Percentiles rank a stretch among this genome's conserved stretches.
Evolutionary conservation across 2,797 vertebrate species (phyloP).

Genomic region (Zalophus californianus): DNA sequence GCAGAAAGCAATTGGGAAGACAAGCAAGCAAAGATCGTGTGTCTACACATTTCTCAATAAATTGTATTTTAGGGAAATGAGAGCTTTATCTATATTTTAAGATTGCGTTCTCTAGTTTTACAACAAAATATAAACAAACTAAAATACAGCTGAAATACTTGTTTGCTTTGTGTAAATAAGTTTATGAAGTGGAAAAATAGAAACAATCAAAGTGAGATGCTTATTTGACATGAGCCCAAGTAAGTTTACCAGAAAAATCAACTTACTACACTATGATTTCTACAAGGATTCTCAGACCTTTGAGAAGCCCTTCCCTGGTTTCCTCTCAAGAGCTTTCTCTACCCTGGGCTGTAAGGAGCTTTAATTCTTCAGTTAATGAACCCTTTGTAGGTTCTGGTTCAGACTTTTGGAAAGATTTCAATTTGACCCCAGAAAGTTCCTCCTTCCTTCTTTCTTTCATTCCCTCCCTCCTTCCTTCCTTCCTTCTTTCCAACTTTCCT

Average conservation of each 20-base stretch:
- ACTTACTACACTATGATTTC: not conserved
- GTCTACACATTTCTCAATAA: not conserved
- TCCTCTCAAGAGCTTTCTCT: not conserved
- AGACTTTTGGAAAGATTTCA: not conserved
- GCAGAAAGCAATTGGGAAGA: not conserved
- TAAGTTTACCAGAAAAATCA: not conserved
- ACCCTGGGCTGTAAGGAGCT: not conserved
- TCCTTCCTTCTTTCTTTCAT: rapidly evolving
- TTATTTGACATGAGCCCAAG: not conserved
- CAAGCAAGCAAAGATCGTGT: not conserved
- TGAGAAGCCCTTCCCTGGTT: not conserved
- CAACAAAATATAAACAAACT: not conserved
- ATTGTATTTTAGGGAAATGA: not conserved
- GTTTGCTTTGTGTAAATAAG: not conserved
- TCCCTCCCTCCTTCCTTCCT: not conserved
- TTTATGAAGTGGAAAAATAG: not conserved
- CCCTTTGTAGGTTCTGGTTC: not conserved
- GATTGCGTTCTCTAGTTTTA: not conserved
- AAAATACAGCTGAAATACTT: not conserved
- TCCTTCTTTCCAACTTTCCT: not conserved
- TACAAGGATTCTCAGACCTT: not conserved
- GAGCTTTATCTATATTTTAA: not conserved
- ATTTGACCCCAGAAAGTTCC: not conserved
- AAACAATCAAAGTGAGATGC: not conserved
- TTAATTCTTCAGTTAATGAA: not conserved